Evolutionary conservation across 2,888 invertebrate genomes (phyloP), one percentile per base, ranked within the genome.

Genomic region (Cataglyphis albicans): DNA sequence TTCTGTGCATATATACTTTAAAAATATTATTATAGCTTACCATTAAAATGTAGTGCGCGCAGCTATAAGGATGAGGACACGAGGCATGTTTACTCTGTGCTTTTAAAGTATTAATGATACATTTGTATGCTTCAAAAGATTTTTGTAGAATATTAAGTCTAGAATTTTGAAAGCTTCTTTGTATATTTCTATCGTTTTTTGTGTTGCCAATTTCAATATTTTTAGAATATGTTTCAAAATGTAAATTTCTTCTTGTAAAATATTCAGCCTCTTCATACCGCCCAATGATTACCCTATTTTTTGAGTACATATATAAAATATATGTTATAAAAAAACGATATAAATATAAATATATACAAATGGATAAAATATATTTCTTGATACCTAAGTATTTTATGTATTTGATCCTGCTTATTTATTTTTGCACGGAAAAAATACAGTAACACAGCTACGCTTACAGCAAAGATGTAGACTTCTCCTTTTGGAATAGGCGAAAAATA

Each of bases 381-480:
- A 87, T 92, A 96, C 96, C 96, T 96, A 73, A 97, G 92, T 85
- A 97, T 95, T 84, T 96, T 96, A 93, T 96, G 97, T 91, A 97
- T 95, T 1, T 96, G 95, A 93, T 96, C 96, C 65, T 93, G 93
- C 83, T 95, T 95, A 85, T 95, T 95, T 48, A 95, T 93, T 64
- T 96, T 96, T 80, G 95, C 95, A 81, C 96, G 96, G 92, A 95
- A 97, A 85, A 96, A 95, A 90, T 96, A 96, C 21, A 97, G 93
- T 55, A 97, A 93, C 41, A 95, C 92, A 10, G 97, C 95, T 91
- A 96, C 95, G 88, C 96, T 96, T 44, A 93, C 89, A n/a, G 96
- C 96, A 94, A 97, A 97, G 85, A 97, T 96, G 32, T 96, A 94
- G 44, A 97, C 96, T 92, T 97, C 96, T 10, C 97, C 97, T 89